Evolutionary conservation across 2,113 vertebrate species (phyloP).

Genomic region (Aviceda subcristata): DNA sequence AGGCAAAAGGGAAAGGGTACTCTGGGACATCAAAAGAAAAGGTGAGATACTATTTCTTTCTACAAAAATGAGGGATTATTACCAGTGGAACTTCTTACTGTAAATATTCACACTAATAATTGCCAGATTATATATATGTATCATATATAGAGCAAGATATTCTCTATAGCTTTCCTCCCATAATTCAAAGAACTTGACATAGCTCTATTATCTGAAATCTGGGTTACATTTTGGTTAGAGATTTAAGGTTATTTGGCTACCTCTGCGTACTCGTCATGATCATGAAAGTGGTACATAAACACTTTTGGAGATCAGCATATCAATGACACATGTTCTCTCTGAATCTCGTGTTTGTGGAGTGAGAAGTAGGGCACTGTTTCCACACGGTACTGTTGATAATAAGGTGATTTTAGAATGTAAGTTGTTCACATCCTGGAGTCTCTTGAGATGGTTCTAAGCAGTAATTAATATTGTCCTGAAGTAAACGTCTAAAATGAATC

Average conservation of each 20-base stretch:
- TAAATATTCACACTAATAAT: background rate
- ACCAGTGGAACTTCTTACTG: background rate
- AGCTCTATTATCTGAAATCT: background rate
- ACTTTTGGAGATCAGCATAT: background rate
- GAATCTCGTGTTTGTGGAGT: background rate
- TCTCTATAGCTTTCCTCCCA: background rate
- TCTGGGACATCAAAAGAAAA: background rate
- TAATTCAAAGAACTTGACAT: background rate
- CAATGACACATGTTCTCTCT: background rate
- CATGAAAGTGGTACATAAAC: background rate
- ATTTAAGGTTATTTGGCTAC: background rate
- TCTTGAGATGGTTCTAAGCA: background rate
- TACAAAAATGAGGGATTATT: background rate
- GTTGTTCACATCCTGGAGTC: background rate
- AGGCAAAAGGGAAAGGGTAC: background rate
- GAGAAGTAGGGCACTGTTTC: background rate
- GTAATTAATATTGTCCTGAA: background rate
- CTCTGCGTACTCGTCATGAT: background rate
- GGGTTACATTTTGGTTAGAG: background rate
- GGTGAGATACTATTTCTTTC: background rate
- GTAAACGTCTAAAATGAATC: background rate
- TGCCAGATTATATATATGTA: background rate
- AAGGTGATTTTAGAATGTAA: background rate
- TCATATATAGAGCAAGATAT: background rate
- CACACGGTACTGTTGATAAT: background rate